Evolutionary conservation across 2,888 invertebrate species (phyloP), one percentile per base, ranked within the genome.

Genomic region (Drosophila leonis): DNA sequence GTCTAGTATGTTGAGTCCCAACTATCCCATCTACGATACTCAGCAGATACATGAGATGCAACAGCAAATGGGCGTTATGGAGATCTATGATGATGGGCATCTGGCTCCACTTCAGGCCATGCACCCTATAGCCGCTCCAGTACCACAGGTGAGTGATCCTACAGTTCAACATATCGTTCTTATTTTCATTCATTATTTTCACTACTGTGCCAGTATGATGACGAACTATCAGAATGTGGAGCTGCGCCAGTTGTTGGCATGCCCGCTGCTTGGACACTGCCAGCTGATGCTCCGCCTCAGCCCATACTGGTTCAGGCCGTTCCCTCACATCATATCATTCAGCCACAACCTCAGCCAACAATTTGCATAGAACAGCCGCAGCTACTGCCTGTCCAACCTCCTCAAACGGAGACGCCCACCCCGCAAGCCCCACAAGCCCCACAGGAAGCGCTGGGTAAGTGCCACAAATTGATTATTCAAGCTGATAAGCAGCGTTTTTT

Each of bases 11-110:
- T 64, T 93, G 39, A 93, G 93, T 81, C 93, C 93, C 44, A 91
- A 81, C 65, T 92, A 92, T 82, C 87, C 91, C 62, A 90, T 93
- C 6, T 92, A 92, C 64, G 92, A 92, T 73, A 65, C 89, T 56
- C 78, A 76, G 39, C 92, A 92, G 71, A 78, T 92, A 59, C 92
- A 92, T 49, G 92, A 92, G 42, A 80, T 92, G 61, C 92, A 92
- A 63, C 93, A 93, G 48, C 93, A 93, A 73, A 91, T 93, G 92
- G 79, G 90, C 29, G 90, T 92, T 8, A 86, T 93, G 90, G 93
- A 93, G 72, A 90, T 93, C 33, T 93, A 91, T 56, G 92, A 92
- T 61, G 90, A 92, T 72, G 82, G 77, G 2, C 92, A 84, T 63
- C 63, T 91, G 59, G 80, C 79, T 4, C 68, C 83, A 0, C 48